Conservation (phyloP, 2,113 vertebrate species). For the Oreochromis niloticus region DNA sequence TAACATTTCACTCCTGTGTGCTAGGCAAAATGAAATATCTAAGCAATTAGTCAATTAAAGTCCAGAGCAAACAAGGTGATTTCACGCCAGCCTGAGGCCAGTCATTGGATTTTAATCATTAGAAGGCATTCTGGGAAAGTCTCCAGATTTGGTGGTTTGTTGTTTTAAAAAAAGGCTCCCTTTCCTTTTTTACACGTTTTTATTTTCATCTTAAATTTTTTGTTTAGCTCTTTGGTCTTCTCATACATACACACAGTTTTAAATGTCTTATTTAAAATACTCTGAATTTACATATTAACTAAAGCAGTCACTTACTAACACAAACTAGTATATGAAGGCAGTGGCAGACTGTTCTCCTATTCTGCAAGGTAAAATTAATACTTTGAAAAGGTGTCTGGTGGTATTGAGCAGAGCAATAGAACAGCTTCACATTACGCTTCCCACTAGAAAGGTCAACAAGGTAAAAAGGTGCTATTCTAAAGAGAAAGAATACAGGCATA, state of each 20-base stretch:
- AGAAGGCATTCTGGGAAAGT: slow-evolving; percentile 24
- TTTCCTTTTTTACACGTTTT: neutral
- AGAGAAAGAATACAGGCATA: neutral
- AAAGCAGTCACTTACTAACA: neutral
- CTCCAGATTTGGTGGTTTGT: neutral
- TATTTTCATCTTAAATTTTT: neutral
- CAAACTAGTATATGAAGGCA: neutral
- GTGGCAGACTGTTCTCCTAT: neutral
- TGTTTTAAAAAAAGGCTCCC: neutral
- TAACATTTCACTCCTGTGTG: slow-evolving; percentile 15
- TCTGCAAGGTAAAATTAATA: neutral
- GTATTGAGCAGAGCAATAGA: neutral
- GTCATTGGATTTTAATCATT: slow-evolving; percentile 36
- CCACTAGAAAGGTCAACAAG: neutral
- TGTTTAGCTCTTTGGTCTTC: neutral
- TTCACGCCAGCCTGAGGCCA: slow-evolving; percentile 8
- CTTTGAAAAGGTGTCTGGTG: neutral
- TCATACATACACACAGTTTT: neutral
- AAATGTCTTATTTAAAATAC: neutral
- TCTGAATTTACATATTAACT: neutral
- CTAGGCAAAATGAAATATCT: slow-evolving; percentile 24
- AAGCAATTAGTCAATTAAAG: slow-evolving; percentile 50
- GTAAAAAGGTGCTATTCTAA: neutral
- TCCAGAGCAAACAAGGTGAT: slow-evolving; percentile 38
- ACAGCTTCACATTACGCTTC: neutral